Evolutionary conservation across 2,797 vertebrate genomes (phyloP), one percentile per base, ranked within the genome.

Genomic region (Sebastiscus albofasciatus): DNA sequence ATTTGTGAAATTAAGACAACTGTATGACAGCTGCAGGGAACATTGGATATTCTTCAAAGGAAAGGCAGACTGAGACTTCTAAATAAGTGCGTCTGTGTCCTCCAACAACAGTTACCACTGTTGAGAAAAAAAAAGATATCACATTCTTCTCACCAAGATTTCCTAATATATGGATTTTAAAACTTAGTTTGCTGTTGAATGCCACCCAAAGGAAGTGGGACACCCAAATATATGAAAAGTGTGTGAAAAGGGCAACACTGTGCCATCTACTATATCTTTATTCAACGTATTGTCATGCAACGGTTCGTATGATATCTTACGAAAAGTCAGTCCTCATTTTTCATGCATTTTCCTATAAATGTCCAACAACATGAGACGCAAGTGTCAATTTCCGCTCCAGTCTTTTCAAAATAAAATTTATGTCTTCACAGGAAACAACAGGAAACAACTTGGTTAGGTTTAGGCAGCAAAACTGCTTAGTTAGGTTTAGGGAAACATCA

Each of bases 1-100:
- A 82, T 81, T 69, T 77, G 31, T 77, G 31, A 73, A 79, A 75
- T 62, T 55, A 76, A 64, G n/a, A 65, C 74, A 74, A 77, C n/a
- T 14, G 5, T 5, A 4, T 14, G 14, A 66, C 58, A 54, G 67
- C 26, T 34, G 55, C 33, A 66, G 67, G 31, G 31, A 64, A 54
- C 3, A 16, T 18, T 66, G 64, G 54, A 31, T 49, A 22, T 34
- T 54, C 55, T 76, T 84, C 33, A 72, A 75, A 79, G 18, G 46
- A 16, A 68, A 68, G 5, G 22, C 24, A 46, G 34, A 24, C 26
- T 62, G n/a, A 75, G 5, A 68, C 20, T 70, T 67, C 33, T 34
- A 42, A 16, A 39, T 39, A 58, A 59, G 22, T 27, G 68, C 2
- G 10, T 56, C 52, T 58, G 22, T 70, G 22, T 64, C 34, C 8